A percentile compares a stretch with the other conserved stretches of the same genome.
phyloP scores from a whole-genome alignment of 53 echinoderm and acorn worm genomes.

The Arbacia lixula region DNA sequence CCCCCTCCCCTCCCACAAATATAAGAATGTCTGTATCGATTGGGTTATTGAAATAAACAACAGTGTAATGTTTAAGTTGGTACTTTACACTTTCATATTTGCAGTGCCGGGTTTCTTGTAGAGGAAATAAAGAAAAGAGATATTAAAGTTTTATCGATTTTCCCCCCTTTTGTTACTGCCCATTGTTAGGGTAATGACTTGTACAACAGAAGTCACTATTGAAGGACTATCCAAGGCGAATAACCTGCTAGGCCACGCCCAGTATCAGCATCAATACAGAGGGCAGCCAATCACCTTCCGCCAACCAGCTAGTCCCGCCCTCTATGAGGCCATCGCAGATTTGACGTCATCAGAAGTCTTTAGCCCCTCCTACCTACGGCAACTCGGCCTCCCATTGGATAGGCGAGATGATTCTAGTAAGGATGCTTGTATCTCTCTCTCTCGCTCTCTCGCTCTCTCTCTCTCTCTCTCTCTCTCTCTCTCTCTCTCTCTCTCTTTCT shows the following conservation, averaged over 20 bases:
- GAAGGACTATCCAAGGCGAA: slow-evolving; percentile 1
- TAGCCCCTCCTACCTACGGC: slow-evolving; percentile 45
- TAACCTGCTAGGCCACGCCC: slow-evolving; percentile 41
- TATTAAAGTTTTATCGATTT: background rate
- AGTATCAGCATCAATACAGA: slow-evolving; percentile 24
- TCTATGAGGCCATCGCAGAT: slow-evolving; percentile 33
- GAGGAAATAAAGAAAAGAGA: background rate
- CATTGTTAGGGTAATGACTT: slow-evolving; percentile 1
- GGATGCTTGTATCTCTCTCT: background rate
- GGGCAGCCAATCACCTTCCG: slow-evolving; percentile 25
- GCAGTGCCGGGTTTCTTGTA: background rate
- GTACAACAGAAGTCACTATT: slow-evolving; percentile 8
- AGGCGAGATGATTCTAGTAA: slow-evolving; percentile 12
- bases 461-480: background rate
- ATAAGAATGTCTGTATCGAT: too few species aligned
- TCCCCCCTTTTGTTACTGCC: too few species aligned
- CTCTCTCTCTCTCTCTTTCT: background rate
- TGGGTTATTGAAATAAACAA: too few species aligned
- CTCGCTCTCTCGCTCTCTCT: background rate
- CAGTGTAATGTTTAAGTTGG: too few species aligned
- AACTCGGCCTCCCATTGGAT: slow-evolving; percentile 20
- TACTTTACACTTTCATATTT: too few species aligned
- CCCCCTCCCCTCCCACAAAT: too few species aligned
- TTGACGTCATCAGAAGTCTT: slow-evolving; percentile 41
- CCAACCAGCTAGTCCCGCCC: slow-evolving; percentile 38